A percentile compares a stretch with the other conserved stretches of the same genome.
Conservation (phyloP, 2,888 invertebrate species). For the Hirtodrosophila cameraria region DNA sequence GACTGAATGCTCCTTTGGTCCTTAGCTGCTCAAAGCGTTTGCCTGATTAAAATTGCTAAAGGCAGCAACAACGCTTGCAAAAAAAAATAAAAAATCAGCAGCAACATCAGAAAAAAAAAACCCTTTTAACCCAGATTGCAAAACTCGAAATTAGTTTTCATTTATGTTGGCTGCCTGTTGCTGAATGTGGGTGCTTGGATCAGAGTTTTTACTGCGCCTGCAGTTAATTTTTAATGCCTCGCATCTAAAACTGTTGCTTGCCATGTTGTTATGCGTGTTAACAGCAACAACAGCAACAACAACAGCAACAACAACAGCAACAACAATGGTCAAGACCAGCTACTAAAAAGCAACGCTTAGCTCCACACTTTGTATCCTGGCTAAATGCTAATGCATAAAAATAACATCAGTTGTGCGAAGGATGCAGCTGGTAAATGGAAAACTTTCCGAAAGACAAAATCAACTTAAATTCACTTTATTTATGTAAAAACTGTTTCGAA, state of each 20-base stretch:
- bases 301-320: conserved; percentile 15
- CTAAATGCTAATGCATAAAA: conserved; percentile 62
- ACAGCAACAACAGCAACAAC: conserved; percentile 18
- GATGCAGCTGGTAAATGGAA: conserved; percentile 4
- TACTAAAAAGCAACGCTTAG: conserved; percentile 25
- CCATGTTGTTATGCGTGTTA: conserved; percentile 72
- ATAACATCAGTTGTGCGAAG: conserved; percentile 25
- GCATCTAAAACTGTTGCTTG: conserved; percentile 69
- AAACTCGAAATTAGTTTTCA: conserved; percentile 80
- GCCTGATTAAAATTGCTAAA: conserved; percentile 70
- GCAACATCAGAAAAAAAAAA: conserved; percentile 24
- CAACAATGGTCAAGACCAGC: conserved; percentile 41
- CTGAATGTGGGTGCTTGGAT: conserved; percentile 12
- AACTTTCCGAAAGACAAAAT: conserved; percentile 13
- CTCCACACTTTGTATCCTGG: conserved; percentile 50
- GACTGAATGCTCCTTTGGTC: conserved; percentile 30
- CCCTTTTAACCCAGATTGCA: conserved; percentile 80
- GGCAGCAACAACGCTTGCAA: conserved; percentile 39
- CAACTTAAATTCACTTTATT: background rate
- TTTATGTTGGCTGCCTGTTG: conserved; percentile 61
- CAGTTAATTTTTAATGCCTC: conserved; percentile 75
- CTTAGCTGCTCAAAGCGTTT: conserved; percentile 56
- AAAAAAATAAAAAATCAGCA: conserved; percentile 14
- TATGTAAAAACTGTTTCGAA: background rate
- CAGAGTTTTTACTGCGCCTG: conserved; percentile 50